Evolutionary conservation across 2,797 vertebrate species (phyloP).

Genomic region (Pangasius sanitwongsei): DNA sequence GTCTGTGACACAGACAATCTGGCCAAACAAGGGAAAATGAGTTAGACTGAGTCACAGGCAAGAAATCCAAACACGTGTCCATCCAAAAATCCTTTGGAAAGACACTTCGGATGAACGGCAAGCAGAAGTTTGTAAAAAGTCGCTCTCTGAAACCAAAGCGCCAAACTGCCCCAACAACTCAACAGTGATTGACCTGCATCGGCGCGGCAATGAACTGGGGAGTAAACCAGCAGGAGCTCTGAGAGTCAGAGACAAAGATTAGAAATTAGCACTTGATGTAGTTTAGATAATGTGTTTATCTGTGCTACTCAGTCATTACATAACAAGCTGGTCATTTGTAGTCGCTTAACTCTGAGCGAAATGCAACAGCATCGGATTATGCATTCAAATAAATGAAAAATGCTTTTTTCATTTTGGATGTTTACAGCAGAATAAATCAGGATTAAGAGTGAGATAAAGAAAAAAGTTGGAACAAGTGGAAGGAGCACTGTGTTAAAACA

Average conservation of each 20-base stretch:
- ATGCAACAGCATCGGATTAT: too few species aligned
- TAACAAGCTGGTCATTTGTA: not conserved
- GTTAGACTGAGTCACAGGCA: not conserved
- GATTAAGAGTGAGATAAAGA: not conserved
- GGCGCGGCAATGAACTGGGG: not conserved
- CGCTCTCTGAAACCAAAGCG: not conserved
- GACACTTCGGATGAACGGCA: not conserved
- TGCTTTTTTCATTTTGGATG: not conserved
- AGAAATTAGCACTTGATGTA: too few species aligned
- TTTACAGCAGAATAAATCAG: not conserved
- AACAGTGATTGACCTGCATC: not conserved
- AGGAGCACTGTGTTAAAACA: constrained; percentile 29
- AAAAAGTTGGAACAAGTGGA: not conserved
- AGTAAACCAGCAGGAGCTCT: not conserved
- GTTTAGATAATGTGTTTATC: not conserved
- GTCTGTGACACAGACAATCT: not conserved
- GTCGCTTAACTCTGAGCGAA: not conserved
- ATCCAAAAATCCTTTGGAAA: not conserved
- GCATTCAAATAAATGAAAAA: not conserved
- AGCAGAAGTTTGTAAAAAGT: not conserved
- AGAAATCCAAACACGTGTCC: not conserved
- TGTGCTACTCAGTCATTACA: not conserved
- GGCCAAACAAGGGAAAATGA: not conserved
- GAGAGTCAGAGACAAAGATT: too few species aligned
- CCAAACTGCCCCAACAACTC: not conserved